Conservation (phyloP, 2,888 invertebrate species). For the Vesta saturnalis region DNA sequence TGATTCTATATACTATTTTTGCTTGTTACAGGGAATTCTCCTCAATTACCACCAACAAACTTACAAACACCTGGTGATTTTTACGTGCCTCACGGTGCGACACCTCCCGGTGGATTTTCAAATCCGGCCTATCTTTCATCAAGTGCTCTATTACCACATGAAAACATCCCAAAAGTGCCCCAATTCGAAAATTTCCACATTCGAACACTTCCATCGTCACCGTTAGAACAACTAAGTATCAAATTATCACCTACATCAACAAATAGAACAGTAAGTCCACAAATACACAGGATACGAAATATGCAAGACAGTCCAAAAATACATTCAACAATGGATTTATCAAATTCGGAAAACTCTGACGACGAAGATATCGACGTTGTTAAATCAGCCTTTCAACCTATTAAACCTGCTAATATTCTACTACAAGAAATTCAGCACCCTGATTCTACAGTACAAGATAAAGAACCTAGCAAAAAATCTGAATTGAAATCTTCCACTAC, state of each 20-base stretch:
- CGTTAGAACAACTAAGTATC: conserved; percentile 54
- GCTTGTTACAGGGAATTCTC: conserved; percentile 61
- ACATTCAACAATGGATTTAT: conserved; percentile 71
- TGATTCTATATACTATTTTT: conserved; percentile 32
- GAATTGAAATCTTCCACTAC: conserved; percentile 72
- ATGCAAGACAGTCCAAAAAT: conserved; percentile 64
- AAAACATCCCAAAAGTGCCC: conserved; percentile 51
- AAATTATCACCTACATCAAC: conserved; percentile 68
- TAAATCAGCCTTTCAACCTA: conserved; percentile 78
- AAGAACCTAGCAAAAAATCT: conserved; percentile 58
- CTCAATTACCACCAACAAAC: conserved; percentile 55
- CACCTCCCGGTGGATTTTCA: conserved; percentile 41
- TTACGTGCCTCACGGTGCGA: conserved; percentile 42
- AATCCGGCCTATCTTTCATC: conserved; percentile 63
- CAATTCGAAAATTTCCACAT: conserved; percentile 52
- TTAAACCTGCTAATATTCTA: conserved; percentile 68
- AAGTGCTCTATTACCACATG: conserved; percentile 67
- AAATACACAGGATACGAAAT: conserved; percentile 50
- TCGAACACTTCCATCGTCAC: conserved; percentile 50
- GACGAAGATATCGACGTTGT: conserved; percentile 81
- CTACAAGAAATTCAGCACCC: conserved; percentile 67
- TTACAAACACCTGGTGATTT: conserved; percentile 47
- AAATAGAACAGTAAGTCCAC: conserved; percentile 67
- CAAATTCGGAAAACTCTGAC: conserved; percentile 68
- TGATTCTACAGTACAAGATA: conserved; percentile 69